Evolutionary conservation across 2,113 vertebrate genomes (phyloP).

Genomic region (Turdus rufiventris): DNA sequence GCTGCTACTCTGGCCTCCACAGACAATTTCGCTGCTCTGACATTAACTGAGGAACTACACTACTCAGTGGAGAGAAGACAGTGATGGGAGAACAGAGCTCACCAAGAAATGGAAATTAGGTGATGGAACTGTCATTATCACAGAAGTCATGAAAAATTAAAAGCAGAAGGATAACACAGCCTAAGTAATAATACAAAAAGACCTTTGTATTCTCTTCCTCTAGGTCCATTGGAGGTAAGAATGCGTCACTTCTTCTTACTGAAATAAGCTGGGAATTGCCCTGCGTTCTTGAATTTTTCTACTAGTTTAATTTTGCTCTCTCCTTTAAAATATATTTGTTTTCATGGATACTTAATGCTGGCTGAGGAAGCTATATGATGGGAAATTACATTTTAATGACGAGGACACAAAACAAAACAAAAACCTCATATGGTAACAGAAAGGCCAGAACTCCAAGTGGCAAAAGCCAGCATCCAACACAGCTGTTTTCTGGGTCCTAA

Average conservation of each 20-base stretch:
- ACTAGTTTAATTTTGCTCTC: not conserved
- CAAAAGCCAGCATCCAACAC: not conserved
- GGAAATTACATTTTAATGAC: not conserved
- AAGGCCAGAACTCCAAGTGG: not conserved
- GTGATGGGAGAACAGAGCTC: not conserved
- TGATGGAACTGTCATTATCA: not conserved
- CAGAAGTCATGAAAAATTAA: not conserved
- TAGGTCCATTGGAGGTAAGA: not conserved
- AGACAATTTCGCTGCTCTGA: not conserved
- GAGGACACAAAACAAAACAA: not conserved
- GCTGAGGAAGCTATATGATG: not conserved
- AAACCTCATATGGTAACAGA: not conserved
- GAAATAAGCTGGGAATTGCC: not conserved
- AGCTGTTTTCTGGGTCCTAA: not conserved
- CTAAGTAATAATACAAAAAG: not conserved
- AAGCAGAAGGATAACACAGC: not conserved
- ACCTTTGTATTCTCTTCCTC: not conserved
- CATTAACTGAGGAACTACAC: not conserved
- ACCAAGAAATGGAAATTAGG: not conserved
- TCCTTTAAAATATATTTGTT: not conserved
- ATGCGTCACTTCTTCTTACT: not conserved
- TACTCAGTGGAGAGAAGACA: not conserved
- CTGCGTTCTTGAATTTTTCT: not conserved
- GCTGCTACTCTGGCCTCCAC: not conserved
- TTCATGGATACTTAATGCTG: not conserved